These are phyloP conservation scores for Sinocyclocheilus maitianheensis DNA, from an alignment of 2,113 vertebrate genomes.

Conservation along the genomic window DNA sequence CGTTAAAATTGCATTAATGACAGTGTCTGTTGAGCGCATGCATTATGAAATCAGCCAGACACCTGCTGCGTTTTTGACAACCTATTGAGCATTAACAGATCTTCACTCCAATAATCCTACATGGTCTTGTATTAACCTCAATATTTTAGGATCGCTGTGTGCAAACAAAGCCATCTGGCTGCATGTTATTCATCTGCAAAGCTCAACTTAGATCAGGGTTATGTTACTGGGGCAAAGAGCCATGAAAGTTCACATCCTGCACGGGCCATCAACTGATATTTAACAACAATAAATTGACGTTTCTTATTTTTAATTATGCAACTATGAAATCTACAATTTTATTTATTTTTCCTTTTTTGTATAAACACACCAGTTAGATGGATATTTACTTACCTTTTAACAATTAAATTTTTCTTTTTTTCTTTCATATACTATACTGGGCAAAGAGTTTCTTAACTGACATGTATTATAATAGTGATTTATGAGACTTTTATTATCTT, in stretches of 20 bases:
- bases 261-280: neutral
- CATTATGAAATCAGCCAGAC: neutral
- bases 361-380: no score
- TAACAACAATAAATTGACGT: neutral
- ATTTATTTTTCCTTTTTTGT: no score
- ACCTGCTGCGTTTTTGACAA: neutral
- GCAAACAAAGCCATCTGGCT: conserved; percentile 22
- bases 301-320: no score
- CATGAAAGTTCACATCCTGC: neutral
- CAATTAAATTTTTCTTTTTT: no score
- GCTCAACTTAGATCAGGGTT: neutral
- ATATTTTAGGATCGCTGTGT: conserved; percentile 16
- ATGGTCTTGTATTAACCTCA: conserved; percentile 14
- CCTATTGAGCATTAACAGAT: neutral
- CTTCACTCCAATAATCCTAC: neutral
- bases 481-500: no score
- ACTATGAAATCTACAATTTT: no score
- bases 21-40: neutral
- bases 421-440: no score
- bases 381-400: no score
- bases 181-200: neutral
- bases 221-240: conserved; percentile 14
- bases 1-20: neutral
- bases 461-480: no score
- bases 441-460: no score